Percentiles rank a stretch among this genome's conserved stretches.
Evolutionary conservation across 2,888 invertebrate species (phyloP).

Genomic region (Cynaeus angustus): DNA sequence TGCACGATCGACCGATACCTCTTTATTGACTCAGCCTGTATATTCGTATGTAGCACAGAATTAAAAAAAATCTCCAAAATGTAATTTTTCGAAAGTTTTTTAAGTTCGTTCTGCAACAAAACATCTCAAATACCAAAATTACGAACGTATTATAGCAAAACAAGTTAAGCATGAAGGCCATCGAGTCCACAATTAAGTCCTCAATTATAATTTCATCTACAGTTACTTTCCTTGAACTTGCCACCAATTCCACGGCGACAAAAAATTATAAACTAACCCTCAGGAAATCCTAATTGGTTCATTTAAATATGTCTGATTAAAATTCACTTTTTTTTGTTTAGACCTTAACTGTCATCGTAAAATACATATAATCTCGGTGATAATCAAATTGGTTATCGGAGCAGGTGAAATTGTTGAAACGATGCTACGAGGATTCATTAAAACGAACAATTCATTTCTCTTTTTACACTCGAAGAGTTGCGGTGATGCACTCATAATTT

Average conservation of each 20-base stretch:
- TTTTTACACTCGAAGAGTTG: too few species aligned
- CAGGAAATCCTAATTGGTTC: too few species aligned
- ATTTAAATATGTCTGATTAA: background rate
- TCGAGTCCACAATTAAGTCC: slow-evolving; percentile 15
- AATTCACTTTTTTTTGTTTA: slow-evolving; percentile 5
- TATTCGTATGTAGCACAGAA: too few species aligned
- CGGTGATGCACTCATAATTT: background rate
- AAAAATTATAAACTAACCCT: too few species aligned
- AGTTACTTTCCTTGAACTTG: slow-evolving; percentile 27
- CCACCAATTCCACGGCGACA: background rate
- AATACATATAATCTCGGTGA: slow-evolving; percentile 11
- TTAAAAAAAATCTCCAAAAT: too few species aligned
- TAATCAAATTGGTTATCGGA: slow-evolving; percentile 17
- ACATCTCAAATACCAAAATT: too few species aligned
- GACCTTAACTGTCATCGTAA: slow-evolving; percentile 4
- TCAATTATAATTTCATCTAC: slow-evolving; percentile 14
- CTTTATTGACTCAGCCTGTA: too few species aligned
- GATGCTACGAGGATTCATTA: slow-evolving; percentile 3
- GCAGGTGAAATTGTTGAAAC: slow-evolving; percentile 26
- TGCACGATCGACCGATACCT: too few species aligned
- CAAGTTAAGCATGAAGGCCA: slow-evolving; percentile 27
- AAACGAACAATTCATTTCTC: background rate
- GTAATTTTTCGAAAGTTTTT: too few species aligned
- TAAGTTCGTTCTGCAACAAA: too few species aligned
- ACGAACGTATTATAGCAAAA: background rate